Base-by-base conservation (phyloP, 2,888 invertebrate species). In the Ditula angustiorana region DNA sequence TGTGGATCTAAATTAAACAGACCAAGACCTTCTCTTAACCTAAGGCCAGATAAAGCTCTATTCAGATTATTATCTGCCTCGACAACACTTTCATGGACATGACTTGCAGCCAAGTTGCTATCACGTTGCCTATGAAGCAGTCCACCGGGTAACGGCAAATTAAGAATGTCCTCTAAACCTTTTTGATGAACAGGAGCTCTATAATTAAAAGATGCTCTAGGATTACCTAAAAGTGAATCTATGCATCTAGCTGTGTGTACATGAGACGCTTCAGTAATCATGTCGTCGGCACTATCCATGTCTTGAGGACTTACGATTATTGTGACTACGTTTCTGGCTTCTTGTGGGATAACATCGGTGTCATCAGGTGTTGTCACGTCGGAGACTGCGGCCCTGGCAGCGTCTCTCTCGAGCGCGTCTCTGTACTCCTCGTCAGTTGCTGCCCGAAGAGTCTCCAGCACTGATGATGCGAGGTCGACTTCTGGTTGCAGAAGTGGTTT, bases 401-500 rank as follows among this genome's bases (percentile, higher is more conserved):
- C 88, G 30, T 92, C 91, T 70, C 91, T 84, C 7, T 80, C 85
- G 23, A 91, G 72, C 0, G 92, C 92, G 8, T 91, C 87, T 68
- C 79, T 69, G 56, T 90, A 90, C 69, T 90, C 91, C 69, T 89
- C 86, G 44, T 92, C 88, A 0, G 91, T 91, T 5, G 81, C 92
- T 72, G 88, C 82, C 10, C 82, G 82, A 37, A 92, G 70, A 1
- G 92, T 91, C 69, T 90, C 80, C 19, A 92, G 74, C 61, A 92
- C 86, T 2, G 91, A 91, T 2, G 89, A 86, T 1, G 90, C 91
- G 0, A 92, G 80, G 19, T 79, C 86, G 8, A 92, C 90, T 80
- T 92, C 92, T 11, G 92, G 92, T 58, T 87, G 84, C 13, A 92
- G 74, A 5, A 92, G 75, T 0, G 88, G 90, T 61, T 89, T 89